Conservation (phyloP, 1,140 invertebrate genomes). For the Battus philenor region DNA sequence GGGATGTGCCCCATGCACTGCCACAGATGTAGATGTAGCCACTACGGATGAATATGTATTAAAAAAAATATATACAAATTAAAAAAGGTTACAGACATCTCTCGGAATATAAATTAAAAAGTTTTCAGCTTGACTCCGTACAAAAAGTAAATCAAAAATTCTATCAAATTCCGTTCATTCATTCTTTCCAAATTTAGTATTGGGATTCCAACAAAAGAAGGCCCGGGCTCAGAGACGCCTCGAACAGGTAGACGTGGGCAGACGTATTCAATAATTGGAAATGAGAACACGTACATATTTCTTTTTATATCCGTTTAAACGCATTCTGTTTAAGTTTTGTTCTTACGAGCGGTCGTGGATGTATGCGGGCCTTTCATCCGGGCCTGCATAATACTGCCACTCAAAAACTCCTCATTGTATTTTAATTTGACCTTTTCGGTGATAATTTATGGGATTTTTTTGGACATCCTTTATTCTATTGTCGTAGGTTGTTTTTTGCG, state of each 20-base stretch:
- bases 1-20: too few relatives aligned
- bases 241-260: constrained; percentile 69
- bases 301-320: constrained; percentile 75
- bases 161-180: constrained; percentile 37
- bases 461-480: constrained; percentile 69
- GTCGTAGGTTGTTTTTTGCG: constrained; percentile 60
- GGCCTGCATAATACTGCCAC: constrained; percentile 70
- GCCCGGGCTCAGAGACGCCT: constrained; percentile 25
- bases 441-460: constrained; percentile 75
- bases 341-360: constrained; percentile 61
- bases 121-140: not conserved
- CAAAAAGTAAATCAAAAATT: constrained; percentile 1
- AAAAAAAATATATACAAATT: too few relatives aligned
- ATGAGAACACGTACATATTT: constrained; percentile 73
- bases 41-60: too few relatives aligned
- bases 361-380: constrained; percentile 71
- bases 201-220: constrained; percentile 59
- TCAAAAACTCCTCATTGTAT: constrained; percentile 76
- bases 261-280: constrained; percentile 75
- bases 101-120: not conserved
- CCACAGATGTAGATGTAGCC: too few relatives aligned
- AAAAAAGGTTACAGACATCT: too few relatives aligned
- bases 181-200: constrained; percentile 57
- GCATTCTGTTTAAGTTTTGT: constrained; percentile 73
- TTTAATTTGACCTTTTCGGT: constrained; percentile 75